Base-by-base conservation (phyloP, 2,888 invertebrate genomes). In the Nysson spinosus region DNA sequence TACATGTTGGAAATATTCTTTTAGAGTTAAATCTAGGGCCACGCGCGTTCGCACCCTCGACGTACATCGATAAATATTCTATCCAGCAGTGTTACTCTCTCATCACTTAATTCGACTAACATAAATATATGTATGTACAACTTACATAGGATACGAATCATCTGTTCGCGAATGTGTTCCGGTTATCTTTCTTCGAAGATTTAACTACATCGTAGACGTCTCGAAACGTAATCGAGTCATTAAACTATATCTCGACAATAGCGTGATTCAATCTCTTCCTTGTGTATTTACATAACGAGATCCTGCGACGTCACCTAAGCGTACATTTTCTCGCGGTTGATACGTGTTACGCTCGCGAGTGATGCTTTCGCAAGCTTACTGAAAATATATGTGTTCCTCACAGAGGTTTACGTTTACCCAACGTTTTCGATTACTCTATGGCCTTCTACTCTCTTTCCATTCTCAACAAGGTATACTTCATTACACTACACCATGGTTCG, bases 121-220 rank as follows among this genome's bases (percentile, higher is more conserved):
- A 69, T 69, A 68, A 60, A 69, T 68, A 69, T 58, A 49, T 43
- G 32, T 65, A 69, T 69, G 28, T 69, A 63, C 68, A 68, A 9
- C 32, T 67, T 52, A 51, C 28, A 26, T n/a, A n/a, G n/a, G n/a
- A n/a, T n/a, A 24, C 14, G 19, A 57, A 30, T 14, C 39, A 44
- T 22, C 39, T 26, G 5, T 5, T 30, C 46, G 42, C 22, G 51
- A 63, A 47, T 63, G 50, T 52, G 2, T 16, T 14, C 32, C 32
- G 16, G 28, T 52, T 37, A 19, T 14, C 20, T 34, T 47, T 22
- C 9, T 16, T 7, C 34, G 11, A 17, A 12, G 17, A 40, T 28
- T 44, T 55, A n/a, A 14, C 5, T 32, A 40, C 34, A 40, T 52
- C 43, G 9, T 47, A 32, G 30, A 44, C 20, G 20, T 49, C 12